Evolutionary conservation across 2,113 vertebrate species (phyloP).

Genomic region (Aleadryas rufinucha): DNA sequence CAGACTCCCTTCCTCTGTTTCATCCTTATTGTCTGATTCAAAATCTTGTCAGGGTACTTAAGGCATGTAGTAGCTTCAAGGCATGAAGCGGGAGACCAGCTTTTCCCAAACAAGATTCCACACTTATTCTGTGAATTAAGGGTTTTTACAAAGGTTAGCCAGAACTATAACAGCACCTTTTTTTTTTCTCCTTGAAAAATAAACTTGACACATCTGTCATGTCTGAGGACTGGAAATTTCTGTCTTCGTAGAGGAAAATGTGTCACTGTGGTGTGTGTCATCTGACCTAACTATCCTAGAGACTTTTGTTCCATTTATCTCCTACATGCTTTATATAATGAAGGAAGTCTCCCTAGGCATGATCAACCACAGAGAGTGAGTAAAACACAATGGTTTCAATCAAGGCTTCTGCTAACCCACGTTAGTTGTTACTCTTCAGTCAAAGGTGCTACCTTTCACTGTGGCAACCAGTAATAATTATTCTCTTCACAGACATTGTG

Average conservation of each 20-base stretch:
- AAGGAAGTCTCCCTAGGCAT: slow-evolving; percentile 53
- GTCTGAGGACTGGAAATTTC: slow-evolving; percentile 50
- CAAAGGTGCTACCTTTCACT: neutral
- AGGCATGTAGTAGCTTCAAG: slow-evolving; percentile 26
- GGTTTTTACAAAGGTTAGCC: slow-evolving; percentile 33
- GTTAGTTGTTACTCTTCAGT: slow-evolving; percentile 37
- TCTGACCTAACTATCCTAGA: slow-evolving; percentile 56
- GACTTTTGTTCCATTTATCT: slow-evolving; percentile 63
- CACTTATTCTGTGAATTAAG: slow-evolving; percentile 28
- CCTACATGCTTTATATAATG: slow-evolving; percentile 35
- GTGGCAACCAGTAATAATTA: slow-evolving; percentile 9
- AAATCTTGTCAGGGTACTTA: slow-evolving; percentile 55
- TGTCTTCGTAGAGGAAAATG: slow-evolving; percentile 44
- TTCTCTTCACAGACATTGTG: neutral
- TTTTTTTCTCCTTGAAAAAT: slow-evolving; percentile 35
- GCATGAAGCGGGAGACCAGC: slow-evolving; percentile 25
- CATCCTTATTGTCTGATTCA: slow-evolving; percentile 55
- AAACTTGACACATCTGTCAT: slow-evolving; percentile 40
- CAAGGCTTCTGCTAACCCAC: slow-evolving; percentile 34
- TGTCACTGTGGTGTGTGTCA: neutral
- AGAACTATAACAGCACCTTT: neutral
- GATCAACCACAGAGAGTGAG: slow-evolving; percentile 37
- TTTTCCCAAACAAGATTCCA: slow-evolving; percentile 10
- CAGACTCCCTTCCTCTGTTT: neutral
- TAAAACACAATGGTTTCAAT: slow-evolving; percentile 50